Evolutionary conservation across 1,140 invertebrate species (phyloP), one percentile per base, ranked within the genome.

Genomic region (Tachypleus tridentatus): DNA sequence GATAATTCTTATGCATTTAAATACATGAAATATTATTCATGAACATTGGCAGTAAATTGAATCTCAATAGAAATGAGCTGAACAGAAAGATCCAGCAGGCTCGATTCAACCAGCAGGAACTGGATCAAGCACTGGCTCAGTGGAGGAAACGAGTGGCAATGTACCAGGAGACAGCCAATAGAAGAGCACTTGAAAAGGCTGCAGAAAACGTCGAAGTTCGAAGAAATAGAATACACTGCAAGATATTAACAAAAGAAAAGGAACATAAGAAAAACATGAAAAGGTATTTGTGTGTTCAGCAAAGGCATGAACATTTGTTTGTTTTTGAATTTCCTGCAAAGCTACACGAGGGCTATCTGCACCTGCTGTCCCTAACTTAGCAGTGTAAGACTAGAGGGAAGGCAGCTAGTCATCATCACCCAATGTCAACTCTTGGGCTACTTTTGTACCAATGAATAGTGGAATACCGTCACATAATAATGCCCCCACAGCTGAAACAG

Each of bases 211-310:
- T 61, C 64, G 62, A 67, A 54, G 54, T 64, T 29, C 52, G 60
- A 52, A 60, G 67, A 10, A 47, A 59, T 2, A 68, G 65, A 57
- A 61, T 57, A 29, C 62, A 61, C 58, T 58, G 61, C 49, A 64
- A 65, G 4, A 61, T 63, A 51, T 5, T 68, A 7, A 52, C 61
- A 54, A 68, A 64, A 29, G 51, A 68, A 63, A 64, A 63, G 56
- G 67, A 68, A 50, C 67, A 68, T 50, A 65, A 65, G 54, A 65
- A 64, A 48, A 68, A 68, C 48, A 68, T 68, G 67, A 57, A 63
- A 54, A 63, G 65, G 67, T 68, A 67, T 60, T 49, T 47, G 4
- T 4, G 9, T 9, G 51, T 60, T 52, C 11, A 10, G 10, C 54
- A 57, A 10, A 57, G 54, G 10, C 11, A 11, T 10, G 3, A 57